Conservation (phyloP, 1,140 invertebrate genomes). For the Drosophila leontia region DNA sequence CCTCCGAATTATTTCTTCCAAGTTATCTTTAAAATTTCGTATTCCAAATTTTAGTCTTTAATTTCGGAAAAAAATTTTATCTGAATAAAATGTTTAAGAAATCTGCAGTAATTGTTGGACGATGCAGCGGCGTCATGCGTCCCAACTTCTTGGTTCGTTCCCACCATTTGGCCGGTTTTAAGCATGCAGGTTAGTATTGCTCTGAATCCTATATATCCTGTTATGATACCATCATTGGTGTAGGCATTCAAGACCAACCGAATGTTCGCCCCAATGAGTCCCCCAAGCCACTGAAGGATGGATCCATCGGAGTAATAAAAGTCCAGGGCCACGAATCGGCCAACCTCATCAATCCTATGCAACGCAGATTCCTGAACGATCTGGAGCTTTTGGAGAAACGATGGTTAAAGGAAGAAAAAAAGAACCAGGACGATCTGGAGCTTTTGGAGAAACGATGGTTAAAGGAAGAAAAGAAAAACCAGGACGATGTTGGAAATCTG, state of each 20-base stretch:
- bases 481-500: not conserved
- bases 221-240: not conserved
- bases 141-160: not conserved
- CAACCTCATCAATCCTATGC: not conserved
- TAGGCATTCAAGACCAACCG: not conserved
- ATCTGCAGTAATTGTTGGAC: not conserved
- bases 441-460: not conserved
- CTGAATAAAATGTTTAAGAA: not conserved
- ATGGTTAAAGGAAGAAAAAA: conserved; percentile 5
- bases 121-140: not conserved
- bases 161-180: not conserved
- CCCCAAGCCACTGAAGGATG: not conserved
- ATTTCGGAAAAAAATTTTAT: no score
- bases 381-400: not conserved
- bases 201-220: not conserved
- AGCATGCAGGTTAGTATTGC: not conserved
- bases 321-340: not conserved
- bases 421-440: not conserved
- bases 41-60: no score
- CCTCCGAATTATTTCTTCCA: no score
- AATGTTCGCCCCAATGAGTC: not conserved
- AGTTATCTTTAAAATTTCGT: no score
- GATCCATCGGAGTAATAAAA: not conserved
- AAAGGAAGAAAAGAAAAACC: not conserved
- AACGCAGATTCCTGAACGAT: conserved; percentile 4